Percentiles rank a stretch among this genome's conserved stretches.
Evolutionary conservation across 2,888 invertebrate species (phyloP).

Genomic region (Lycaena phlaeas): DNA sequence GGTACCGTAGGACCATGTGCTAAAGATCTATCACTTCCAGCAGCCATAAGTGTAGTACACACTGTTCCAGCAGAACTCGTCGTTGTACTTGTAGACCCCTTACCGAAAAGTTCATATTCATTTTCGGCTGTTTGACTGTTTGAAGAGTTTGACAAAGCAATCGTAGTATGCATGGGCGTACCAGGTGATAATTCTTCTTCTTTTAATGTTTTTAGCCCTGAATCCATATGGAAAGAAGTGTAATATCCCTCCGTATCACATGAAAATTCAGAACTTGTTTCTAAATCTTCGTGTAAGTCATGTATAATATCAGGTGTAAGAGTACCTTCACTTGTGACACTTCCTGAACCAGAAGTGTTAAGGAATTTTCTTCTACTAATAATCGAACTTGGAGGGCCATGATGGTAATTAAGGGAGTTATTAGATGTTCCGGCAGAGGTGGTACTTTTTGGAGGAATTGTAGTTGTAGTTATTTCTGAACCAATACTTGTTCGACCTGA

Average conservation of each 20-base stretch:
- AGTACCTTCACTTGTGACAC: constrained; percentile 88
- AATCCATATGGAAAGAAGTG: constrained; percentile 97
- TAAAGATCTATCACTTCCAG: constrained; percentile 75
- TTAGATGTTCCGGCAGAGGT: constrained; percentile 79
- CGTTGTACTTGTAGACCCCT: constrained; percentile 91
- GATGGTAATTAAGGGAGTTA: constrained; percentile 77
- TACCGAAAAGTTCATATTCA: constrained; percentile 92
- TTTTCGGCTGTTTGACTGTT: constrained; percentile 86
- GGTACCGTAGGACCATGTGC: constrained; percentile 83
- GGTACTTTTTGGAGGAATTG: constrained; percentile 80
- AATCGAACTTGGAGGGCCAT: constrained; percentile 79
- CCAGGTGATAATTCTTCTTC: constrained; percentile 77
- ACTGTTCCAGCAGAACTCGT: constrained; percentile 93
- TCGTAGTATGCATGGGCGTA: constrained; percentile 81
- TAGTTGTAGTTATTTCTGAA: constrained; percentile 82
- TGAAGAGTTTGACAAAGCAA: constrained; percentile 78
- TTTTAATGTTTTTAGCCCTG: constrained; percentile 88
- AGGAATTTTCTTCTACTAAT: constrained; percentile 78
- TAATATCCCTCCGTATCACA: constrained; percentile 98
- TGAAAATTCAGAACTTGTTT: constrained; percentile 93
- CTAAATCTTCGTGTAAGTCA: constrained; percentile 86
- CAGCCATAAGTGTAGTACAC: constrained; percentile 85
- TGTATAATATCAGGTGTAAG: constrained; percentile 87
- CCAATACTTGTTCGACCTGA: constrained; percentile 89
- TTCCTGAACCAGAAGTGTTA: constrained; percentile 85